Conservation (phyloP, 2,113 vertebrate species). For the Paramormyrops kingsleyae region DNA sequence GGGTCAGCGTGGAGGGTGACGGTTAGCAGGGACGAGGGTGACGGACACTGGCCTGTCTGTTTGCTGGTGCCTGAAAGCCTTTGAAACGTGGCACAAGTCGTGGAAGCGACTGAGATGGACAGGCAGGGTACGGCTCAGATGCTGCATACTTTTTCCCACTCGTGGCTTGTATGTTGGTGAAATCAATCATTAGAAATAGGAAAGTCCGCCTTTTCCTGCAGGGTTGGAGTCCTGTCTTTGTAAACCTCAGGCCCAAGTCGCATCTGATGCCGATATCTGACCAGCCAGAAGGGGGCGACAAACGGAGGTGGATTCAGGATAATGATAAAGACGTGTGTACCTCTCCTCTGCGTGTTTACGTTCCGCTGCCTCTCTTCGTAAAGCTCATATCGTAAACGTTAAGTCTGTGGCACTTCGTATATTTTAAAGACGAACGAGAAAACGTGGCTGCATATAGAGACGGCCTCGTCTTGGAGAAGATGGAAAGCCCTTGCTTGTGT, state of each 20-base stretch:
- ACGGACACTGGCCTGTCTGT: background rate
- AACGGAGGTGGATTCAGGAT: background rate
- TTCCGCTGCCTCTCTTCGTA: background rate
- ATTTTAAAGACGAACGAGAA: background rate
- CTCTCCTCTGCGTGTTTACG: background rate
- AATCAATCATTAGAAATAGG: background rate
- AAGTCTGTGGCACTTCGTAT: background rate
- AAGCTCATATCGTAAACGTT: background rate
- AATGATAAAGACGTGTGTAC: background rate
- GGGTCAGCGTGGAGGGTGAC: background rate
- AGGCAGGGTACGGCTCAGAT: background rate
- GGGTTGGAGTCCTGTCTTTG: background rate
- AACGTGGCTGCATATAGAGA: background rate
- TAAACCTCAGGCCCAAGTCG: background rate
- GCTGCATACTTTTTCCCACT: background rate
- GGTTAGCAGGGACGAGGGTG: background rate
- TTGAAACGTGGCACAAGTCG: background rate
- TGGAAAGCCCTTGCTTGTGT: background rate
- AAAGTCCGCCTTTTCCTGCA: background rate
- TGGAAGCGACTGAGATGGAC: background rate
- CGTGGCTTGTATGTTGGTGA: background rate
- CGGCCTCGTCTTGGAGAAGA: background rate
- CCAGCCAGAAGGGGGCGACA: background rate
- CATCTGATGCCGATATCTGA: background rate
- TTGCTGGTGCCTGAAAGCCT: background rate